A percentile compares a stretch with the other conserved stretches of the same genome.
Evolutionary conservation across 2,797 vertebrate genomes (phyloP).

Genomic region (Phoeniculus purpureus): DNA sequence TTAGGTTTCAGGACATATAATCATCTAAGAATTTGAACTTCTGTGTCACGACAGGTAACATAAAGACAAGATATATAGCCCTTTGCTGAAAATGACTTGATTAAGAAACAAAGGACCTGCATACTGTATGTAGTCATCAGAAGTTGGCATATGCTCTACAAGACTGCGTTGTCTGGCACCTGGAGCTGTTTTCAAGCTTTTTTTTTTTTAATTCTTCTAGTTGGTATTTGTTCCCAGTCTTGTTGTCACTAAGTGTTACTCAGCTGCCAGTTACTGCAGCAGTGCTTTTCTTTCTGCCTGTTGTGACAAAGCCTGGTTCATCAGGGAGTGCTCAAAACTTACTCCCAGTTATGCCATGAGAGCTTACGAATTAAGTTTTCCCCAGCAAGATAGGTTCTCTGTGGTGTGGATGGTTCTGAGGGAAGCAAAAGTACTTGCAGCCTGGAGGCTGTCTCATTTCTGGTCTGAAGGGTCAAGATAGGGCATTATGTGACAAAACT

Average conservation of each 20-base stretch:
- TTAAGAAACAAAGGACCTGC: constrained; percentile 33
- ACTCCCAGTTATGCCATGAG: background rate
- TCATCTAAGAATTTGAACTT: background rate
- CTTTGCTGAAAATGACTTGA: constrained; percentile 22
- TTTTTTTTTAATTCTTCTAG: constrained; percentile 43
- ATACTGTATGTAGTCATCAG: constrained; percentile 32
- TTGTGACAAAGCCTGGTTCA: constrained; percentile 38
- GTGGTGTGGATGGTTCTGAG: background rate
- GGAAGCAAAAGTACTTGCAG: background rate
- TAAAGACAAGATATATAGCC: background rate
- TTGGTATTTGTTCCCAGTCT: constrained; percentile 50
- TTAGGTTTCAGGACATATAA: background rate
- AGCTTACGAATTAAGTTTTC: constrained; percentile 27
- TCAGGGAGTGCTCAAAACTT: constrained; percentile 22
- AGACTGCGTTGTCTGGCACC: constrained; percentile 70
- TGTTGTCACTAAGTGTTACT: constrained; percentile 27
- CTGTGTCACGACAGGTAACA: background rate
- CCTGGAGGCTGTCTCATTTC: background rate
- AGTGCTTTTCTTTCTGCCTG: background rate
- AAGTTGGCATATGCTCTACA: constrained; percentile 54
- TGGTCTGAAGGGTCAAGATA: background rate
- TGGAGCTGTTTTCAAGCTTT: constrained; percentile 66
- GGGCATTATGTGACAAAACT: background rate
- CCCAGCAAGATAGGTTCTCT: background rate
- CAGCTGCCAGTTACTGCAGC: constrained; percentile 43